Percentiles rank a stretch among this genome's conserved stretches.
phyloP scores from a whole-genome alignment of 1,140 invertebrate genomes.

The Zaprionus capensis region DNA sequence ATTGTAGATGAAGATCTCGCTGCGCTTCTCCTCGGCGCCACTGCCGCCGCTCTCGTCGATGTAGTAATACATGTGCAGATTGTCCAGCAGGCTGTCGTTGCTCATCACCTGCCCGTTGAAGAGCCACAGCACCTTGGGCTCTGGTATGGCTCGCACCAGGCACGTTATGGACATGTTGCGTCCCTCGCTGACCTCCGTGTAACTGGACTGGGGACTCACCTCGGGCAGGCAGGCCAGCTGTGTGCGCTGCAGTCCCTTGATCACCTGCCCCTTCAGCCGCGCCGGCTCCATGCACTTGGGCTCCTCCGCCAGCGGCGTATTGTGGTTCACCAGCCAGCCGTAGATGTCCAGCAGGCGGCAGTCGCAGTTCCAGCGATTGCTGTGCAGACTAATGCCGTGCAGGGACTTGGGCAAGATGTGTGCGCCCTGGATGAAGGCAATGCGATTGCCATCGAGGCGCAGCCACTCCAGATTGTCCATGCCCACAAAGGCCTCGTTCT shows the following conservation, averaged over 20 bases:
- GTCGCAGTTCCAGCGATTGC: slow-evolving; percentile 95
- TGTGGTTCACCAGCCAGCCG: slow-evolving; percentile 90
- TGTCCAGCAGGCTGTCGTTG: slow-evolving; percentile 88
- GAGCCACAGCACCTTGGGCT: slow-evolving; percentile 91
- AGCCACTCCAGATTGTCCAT: slow-evolving; percentile 93
- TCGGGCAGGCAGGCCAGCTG: slow-evolving; percentile 94
- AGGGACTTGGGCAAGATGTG: slow-evolving; percentile 90
- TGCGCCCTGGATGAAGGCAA: slow-evolving; percentile 89
- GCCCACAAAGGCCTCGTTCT: slow-evolving; percentile 92
- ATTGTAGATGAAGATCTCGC: slow-evolving; percentile 91
- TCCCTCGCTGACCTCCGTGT: slow-evolving; percentile 90
- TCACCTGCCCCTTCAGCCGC: slow-evolving; percentile 87
- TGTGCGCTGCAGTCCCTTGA: slow-evolving; percentile 88
- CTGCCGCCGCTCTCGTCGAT: slow-evolving; percentile 88
- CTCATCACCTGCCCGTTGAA: slow-evolving; percentile 91
- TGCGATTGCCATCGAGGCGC: slow-evolving; percentile 91
- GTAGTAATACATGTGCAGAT: slow-evolving; percentile 88
- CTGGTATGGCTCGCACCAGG: slow-evolving; percentile 90
- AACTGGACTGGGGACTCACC: slow-evolving; percentile 88
- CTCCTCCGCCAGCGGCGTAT: slow-evolving; percentile 89
- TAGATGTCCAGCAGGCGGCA: slow-evolving; percentile 91
- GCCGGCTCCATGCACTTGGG: slow-evolving; percentile 90
- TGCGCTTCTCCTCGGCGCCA: slow-evolving; percentile 88
- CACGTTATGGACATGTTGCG: slow-evolving; percentile 92
- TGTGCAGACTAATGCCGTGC: slow-evolving; percentile 91